Base-by-base conservation (phyloP, 2,113 vertebrate genomes). In the Phaethon lepturus region DNA sequence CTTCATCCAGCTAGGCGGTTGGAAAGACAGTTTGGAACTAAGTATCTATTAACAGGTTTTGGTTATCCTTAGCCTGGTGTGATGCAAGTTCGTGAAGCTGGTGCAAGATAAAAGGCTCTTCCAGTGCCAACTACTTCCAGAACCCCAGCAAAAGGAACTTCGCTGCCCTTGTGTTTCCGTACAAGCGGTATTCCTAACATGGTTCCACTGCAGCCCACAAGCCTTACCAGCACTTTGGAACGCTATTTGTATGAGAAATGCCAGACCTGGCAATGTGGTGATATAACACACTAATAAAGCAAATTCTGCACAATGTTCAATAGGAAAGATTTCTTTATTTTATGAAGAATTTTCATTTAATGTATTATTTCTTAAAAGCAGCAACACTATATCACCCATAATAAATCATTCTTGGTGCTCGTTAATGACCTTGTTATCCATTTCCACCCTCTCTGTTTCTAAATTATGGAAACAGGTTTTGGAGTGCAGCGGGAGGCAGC, bases 381-480 rank as follows among this genome's bases (percentile, higher is more conserved):
- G 80, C 19, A 3, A 45, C 52, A 49, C 33, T 52, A 1, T 90
- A 72, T 88, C 47, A 75, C 58, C 59, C 85, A 44, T 73, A 91
- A 84, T 95, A 96, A 96, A 93, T 74, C 40, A 90, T 66, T 88
- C 60, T 56, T 90, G 56, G 83, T 2, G 2, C 50, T 95, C 7
- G 7, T 93, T 96, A 91, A 94, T 79, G 59, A 90, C 17, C 59
- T 72, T 83, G 53, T 83, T 77, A 87, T 73, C 77, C 63, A 58
- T 93, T 96, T 95, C 86, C 64, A 93, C 76, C 64, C 58, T 92
- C 69, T 80, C 71, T 95, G 56, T 93, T 96, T 87, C 87, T 92
- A 88, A 92, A 92, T 88, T 72, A 77, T 77, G 55, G 82, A 92
- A 96, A 91, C 40, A 74, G 75, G 13, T 90, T 94, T 83, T 67